Conservation (phyloP, 2,888 invertebrate species). For the Agrochola lychnidis region DNA sequence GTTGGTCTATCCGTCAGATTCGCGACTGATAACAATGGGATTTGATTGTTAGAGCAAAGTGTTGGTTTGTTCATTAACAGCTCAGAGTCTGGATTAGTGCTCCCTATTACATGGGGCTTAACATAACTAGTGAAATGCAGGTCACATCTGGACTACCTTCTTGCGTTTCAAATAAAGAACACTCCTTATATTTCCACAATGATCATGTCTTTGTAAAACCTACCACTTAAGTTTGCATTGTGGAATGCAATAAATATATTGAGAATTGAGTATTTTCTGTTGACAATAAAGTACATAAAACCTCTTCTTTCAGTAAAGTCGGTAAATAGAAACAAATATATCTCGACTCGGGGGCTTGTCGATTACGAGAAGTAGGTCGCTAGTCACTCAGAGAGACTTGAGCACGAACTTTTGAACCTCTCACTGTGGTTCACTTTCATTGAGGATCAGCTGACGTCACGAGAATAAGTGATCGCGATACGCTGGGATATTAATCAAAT, state of each 20-base stretch:
- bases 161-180: not conserved
- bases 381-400: constrained; percentile 34
- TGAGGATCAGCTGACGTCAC: constrained; percentile 28
- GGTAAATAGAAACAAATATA: constrained; percentile 1
- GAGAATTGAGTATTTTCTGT: not conserved
- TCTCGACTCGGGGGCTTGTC: not conserved
- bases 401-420: constrained; percentile 39
- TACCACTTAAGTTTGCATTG: not conserved
- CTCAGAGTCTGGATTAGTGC: not conserved
- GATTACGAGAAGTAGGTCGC: constrained; percentile 46
- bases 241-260: not conserved
- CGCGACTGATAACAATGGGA: not conserved
- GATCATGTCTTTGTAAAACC: not conserved
- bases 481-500: not conserved
- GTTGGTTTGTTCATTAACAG: not conserved
- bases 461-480: constrained; percentile 5
- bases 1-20: too few relatives aligned
- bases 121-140: not conserved
- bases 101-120: not conserved
- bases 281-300: not conserved
- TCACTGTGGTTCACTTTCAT: constrained; percentile 25
- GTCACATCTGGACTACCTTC: not conserved
- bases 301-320: not conserved
- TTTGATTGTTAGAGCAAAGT: not conserved
- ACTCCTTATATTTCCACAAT: not conserved